phyloP scores from a whole-genome alignment of 1,140 invertebrate species.

The Drosophila virilis region DNA sequence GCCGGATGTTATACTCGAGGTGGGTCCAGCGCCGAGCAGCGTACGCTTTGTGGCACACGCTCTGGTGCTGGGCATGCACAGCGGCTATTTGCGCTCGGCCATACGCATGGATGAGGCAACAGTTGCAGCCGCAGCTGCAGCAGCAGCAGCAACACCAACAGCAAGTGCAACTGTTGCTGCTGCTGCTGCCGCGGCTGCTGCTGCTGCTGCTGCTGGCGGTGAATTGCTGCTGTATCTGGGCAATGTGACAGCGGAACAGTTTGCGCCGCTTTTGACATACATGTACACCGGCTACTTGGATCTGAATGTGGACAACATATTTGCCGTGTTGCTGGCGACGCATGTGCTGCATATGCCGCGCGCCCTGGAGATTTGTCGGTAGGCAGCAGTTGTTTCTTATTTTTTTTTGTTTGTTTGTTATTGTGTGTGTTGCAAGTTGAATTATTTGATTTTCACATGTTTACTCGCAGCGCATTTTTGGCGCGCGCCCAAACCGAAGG shows the following conservation, averaged over 20 bases:
- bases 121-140: slow-evolving; percentile 4
- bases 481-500: slow-evolving; percentile 84
- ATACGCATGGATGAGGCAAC: slow-evolving; percentile 79
- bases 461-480: slow-evolving; percentile 78
- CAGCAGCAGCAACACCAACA: slow-evolving; percentile 2
- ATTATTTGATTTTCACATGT: too few relatives aligned
- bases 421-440: neutral
- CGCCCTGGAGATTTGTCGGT: slow-evolving; percentile 88
- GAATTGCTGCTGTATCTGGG: slow-evolving; percentile 85
- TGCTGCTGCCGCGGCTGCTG: slow-evolving; percentile 52
- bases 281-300: slow-evolving; percentile 92
- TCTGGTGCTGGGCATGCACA: slow-evolving; percentile 88
- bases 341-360: slow-evolving; percentile 91
- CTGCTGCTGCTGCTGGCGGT: slow-evolving; percentile 52
- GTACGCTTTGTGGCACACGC: slow-evolving; percentile 89
- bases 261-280: slow-evolving; percentile 89
- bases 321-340: slow-evolving; percentile 89
- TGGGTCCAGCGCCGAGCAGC: slow-evolving; percentile 86
- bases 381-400: slow-evolving; percentile 30
- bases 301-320: slow-evolving; percentile 89
- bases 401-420: neutral
- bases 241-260: slow-evolving; percentile 88
- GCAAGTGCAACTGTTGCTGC: slow-evolving; percentile 51
- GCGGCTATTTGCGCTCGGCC: slow-evolving; percentile 88
- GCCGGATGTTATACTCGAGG: slow-evolving; percentile 88